Conservation (phyloP, 2,888 invertebrate genomes). For the Ectemnius lituratus region DNA sequence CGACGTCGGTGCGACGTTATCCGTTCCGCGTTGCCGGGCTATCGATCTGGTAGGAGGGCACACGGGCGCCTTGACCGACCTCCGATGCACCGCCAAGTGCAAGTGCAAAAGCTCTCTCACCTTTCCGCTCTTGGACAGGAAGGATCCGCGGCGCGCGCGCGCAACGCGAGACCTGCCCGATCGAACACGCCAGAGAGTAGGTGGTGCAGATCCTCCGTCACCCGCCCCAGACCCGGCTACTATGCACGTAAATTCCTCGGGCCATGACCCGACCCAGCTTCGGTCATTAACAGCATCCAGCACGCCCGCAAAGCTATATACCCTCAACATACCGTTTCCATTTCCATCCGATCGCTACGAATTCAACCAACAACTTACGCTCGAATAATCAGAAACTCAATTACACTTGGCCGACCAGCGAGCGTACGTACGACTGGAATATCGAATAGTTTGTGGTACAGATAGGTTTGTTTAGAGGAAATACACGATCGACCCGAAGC, state of each 20-base stretch:
- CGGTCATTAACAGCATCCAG: too few species aligned
- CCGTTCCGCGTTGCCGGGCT: constrained; percentile 73
- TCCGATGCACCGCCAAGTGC: constrained; percentile 74
- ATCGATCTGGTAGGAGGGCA: constrained; percentile 74
- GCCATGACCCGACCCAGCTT: not conserved
- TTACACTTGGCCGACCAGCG: too few species aligned
- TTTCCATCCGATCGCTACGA: too few species aligned
- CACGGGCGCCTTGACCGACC: constrained; percentile 76
- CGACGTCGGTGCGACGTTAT: constrained; percentile 68
- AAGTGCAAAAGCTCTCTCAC: constrained; percentile 73
- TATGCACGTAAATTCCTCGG: constrained; percentile 2
- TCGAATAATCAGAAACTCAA: too few species aligned
- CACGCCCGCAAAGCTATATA: too few species aligned
- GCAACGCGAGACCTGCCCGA: constrained; percentile 11
- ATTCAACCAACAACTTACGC: too few species aligned
- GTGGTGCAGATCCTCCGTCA: not conserved
- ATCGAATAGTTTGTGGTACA: too few species aligned
- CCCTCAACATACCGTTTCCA: too few species aligned
- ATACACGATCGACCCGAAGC: too few species aligned
- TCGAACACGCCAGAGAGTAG: not conserved
- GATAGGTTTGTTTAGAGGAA: too few species aligned
- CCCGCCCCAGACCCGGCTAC: too few species aligned
- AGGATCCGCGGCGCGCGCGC: constrained; percentile 41
- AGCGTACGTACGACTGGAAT: too few species aligned
- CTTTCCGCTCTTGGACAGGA: constrained; percentile 43